Evolutionary conservation across 2,113 vertebrate species (phyloP).

Genomic region (Galemys pyrenaicus): DNA sequence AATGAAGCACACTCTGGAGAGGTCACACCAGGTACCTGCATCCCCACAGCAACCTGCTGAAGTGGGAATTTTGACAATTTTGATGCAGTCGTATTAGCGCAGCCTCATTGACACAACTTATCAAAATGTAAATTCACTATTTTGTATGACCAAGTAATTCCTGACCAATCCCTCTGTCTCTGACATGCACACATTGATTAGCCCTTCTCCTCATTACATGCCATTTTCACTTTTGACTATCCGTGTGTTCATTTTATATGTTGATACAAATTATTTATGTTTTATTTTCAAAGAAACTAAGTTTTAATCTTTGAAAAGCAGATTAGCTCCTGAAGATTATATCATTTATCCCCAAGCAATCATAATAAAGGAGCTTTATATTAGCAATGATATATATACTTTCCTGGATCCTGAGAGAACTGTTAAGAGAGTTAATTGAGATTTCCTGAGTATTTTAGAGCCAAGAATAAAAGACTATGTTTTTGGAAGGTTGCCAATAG

Average conservation of each 20-base stretch:
- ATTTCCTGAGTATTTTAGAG: background rate
- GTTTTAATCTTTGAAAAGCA: constrained; percentile 25
- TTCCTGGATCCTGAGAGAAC: background rate
- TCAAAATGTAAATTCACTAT: background rate
- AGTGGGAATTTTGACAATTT: background rate
- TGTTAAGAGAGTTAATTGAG: background rate
- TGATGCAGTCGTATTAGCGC: background rate
- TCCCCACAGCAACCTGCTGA: background rate
- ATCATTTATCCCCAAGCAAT: background rate
- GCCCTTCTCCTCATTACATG: background rate
- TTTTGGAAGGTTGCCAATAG: constrained; percentile 36
- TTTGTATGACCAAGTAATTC: background rate
- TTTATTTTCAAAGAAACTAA: background rate
- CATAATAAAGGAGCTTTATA: background rate
- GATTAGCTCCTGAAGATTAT: background rate
- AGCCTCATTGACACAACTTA: background rate
- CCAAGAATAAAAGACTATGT: constrained; percentile 1
- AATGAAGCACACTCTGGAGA: background rate
- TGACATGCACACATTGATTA: background rate
- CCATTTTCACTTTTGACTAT: background rate
- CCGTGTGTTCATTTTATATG: background rate
- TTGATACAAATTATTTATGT: constrained; percentile 1
- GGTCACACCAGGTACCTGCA: background rate
- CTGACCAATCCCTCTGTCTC: background rate
- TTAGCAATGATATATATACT: background rate